These are phyloP conservation scores for Gallinago media DNA, from an alignment of 2,113 vertebrate genomes.

Conservation along the genomic window DNA sequence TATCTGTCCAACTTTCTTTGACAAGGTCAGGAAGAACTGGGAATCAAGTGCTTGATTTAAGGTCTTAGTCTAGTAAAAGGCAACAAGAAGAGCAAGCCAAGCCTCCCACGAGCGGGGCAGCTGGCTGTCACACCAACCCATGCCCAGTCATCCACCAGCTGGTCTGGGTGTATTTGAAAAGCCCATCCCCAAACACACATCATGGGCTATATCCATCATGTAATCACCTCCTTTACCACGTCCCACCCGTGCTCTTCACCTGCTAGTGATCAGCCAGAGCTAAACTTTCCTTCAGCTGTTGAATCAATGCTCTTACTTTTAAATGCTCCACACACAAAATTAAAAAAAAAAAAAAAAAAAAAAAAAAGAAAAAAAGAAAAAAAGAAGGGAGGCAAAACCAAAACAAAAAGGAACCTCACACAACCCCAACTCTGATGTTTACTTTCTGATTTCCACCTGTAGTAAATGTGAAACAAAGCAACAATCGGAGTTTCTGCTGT, in stretches of 20 bases:
- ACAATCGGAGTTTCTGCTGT: not conserved
- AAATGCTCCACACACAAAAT: not conserved
- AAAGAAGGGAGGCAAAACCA: not conserved
- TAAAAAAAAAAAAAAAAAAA: not conserved
- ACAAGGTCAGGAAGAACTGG: not conserved
- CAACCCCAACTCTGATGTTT: not conserved
- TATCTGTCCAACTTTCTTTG: not conserved
- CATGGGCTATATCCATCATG: not conserved
- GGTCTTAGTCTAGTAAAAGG: not conserved
- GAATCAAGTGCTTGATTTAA: not conserved
- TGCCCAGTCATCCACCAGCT: not conserved
- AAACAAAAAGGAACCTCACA: not conserved
- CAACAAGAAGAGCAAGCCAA: not conserved
- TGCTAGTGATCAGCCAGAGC: not conserved
- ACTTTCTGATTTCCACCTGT: constrained; percentile 28
- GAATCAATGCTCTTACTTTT: not conserved
- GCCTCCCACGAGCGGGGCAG: not conserved
- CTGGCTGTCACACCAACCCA: not conserved
- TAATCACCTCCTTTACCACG: not conserved
- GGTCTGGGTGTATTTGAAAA: not conserved
- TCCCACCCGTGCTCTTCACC: not conserved
- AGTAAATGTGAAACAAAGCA: constrained; percentile 38
- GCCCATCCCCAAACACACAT: not conserved
- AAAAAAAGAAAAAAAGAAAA: not conserved
- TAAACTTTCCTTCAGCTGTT: not conserved